These are phyloP conservation scores for Bembecia ichneumoniformis DNA, from an alignment of 2,888 invertebrate species.

Conservation along the genomic window DNA sequence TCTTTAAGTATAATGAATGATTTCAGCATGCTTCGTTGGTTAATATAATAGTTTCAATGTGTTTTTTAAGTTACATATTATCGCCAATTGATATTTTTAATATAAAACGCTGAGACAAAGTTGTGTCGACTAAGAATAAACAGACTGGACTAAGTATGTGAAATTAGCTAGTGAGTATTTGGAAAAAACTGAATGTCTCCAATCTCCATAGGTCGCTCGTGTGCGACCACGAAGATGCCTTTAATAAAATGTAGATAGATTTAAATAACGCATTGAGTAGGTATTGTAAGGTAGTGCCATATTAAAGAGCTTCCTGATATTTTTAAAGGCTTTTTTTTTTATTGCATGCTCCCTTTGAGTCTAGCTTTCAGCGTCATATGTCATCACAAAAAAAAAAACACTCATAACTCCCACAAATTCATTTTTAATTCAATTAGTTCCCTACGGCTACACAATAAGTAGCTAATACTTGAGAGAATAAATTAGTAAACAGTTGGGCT, in stretches of 20 bases:
- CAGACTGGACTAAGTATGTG: too few species aligned
- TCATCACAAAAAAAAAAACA: background rate
- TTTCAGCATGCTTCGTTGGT: too few species aligned
- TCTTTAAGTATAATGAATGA: too few species aligned
- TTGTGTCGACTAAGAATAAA: too few species aligned
- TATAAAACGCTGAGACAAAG: too few species aligned
- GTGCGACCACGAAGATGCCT: constrained; percentile 4
- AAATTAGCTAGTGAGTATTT: too few species aligned
- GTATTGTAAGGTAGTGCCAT: constrained; percentile 68
- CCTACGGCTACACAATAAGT: background rate
- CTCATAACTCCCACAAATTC: background rate
- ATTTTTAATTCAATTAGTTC: background rate
- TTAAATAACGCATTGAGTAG: constrained; percentile 18
- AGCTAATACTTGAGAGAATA: too few species aligned
- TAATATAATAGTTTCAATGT: too few species aligned
- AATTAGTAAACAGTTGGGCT: too few species aligned
- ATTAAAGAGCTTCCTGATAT: constrained; percentile 70
- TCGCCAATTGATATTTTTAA: too few species aligned
- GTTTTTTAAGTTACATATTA: too few species aligned
- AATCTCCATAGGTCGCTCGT: constrained; percentile 3
- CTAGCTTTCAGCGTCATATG: too few species aligned
- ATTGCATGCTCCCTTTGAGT: background rate
- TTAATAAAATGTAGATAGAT: background rate
- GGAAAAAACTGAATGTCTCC: background rate
- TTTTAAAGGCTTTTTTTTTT: constrained; percentile 30